These are phyloP conservation scores for Monoplex corrugatus DNA, from an alignment of 2,888 invertebrate genomes.

Conservation along the genomic window DNA sequence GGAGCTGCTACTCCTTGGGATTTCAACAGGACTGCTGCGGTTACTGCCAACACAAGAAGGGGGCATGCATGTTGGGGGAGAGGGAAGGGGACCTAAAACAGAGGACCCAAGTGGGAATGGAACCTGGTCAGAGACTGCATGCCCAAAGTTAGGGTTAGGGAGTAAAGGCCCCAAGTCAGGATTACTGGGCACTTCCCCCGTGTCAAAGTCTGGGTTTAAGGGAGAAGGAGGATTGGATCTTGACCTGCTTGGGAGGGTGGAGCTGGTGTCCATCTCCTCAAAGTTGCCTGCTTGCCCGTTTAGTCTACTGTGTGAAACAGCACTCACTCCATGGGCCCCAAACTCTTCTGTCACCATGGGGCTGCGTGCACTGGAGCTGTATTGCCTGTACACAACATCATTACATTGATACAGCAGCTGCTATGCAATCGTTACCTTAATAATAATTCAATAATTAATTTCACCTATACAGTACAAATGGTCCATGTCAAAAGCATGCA, in stretches of 20 bases:
- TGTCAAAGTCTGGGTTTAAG: neutral
- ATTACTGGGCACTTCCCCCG: neutral
- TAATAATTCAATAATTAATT: no score
- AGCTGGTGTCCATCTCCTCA: conserved; percentile 55
- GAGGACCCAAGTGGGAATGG: neutral
- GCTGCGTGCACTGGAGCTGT: conserved; percentile 43
- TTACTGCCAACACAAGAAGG: neutral
- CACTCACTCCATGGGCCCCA: conserved; percentile 36
- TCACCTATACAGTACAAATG: no score
- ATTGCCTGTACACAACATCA: conserved; percentile 52
- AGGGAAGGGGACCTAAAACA: no score
- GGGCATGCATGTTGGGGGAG: neutral
- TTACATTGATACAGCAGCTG: neutral
- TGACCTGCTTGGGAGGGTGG: conserved; percentile 67
- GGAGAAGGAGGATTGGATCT: conserved; percentile 62
- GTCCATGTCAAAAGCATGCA: neutral
- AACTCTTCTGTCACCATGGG: conserved; percentile 18
- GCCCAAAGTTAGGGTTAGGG: neutral
- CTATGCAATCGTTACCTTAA: no score
- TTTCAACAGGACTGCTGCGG: conserved; percentile 19
- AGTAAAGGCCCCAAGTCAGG: neutral
- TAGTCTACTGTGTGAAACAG: conserved; percentile 49
- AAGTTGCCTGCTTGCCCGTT: conserved; percentile 54
- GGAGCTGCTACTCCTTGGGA: neutral
- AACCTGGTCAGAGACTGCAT: neutral